phyloP scores from a whole-genome alignment of 37 sponge, comb jelly and placozoan species.

The Lycopodina hypogea region DNA sequence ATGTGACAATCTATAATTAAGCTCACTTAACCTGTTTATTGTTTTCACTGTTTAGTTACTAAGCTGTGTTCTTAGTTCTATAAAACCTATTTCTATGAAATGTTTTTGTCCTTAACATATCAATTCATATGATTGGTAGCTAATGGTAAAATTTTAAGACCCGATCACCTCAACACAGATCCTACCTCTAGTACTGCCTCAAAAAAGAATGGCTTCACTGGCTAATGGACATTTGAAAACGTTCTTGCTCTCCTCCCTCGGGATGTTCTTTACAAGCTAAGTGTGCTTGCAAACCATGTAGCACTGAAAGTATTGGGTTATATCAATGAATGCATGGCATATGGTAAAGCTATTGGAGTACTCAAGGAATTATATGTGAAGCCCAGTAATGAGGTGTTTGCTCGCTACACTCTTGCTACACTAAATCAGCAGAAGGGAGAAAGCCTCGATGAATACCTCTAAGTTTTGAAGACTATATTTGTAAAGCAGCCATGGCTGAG shows the following conservation, averaged over 20 bases:
- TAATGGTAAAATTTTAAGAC: too few relatives aligned
- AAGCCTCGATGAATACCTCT: conserved; percentile 10
- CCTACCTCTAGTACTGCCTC: conserved; percentile 1
- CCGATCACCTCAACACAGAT: not conserved
- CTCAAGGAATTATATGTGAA: not conserved
- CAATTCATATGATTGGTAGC: too few relatives aligned
- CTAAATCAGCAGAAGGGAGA: not conserved
- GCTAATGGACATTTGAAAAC: conserved; percentile 9
- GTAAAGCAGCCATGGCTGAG: not conserved
- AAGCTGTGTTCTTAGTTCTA: too few relatives aligned
- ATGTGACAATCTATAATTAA: too few relatives aligned
- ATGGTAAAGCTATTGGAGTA: not conserved
- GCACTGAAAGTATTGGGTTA: not conserved
- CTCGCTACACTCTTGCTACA: conserved; percentile 5
- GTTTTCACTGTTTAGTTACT: too few relatives aligned
- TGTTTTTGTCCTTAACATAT: too few relatives aligned
- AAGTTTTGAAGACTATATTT: not conserved
- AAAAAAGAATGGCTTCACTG: conserved; percentile 18
- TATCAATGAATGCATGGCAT: not conserved
- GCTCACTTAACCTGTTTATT: too few relatives aligned
- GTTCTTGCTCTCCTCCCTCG: not conserved
- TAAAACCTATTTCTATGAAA: too few relatives aligned
- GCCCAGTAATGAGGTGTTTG: conserved; percentile 18
- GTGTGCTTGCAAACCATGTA: not conserved
- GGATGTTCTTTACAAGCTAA: not conserved